phyloP scores from a whole-genome alignment of 2,888 invertebrate genomes.

The Argynnis bischoffii region DNA sequence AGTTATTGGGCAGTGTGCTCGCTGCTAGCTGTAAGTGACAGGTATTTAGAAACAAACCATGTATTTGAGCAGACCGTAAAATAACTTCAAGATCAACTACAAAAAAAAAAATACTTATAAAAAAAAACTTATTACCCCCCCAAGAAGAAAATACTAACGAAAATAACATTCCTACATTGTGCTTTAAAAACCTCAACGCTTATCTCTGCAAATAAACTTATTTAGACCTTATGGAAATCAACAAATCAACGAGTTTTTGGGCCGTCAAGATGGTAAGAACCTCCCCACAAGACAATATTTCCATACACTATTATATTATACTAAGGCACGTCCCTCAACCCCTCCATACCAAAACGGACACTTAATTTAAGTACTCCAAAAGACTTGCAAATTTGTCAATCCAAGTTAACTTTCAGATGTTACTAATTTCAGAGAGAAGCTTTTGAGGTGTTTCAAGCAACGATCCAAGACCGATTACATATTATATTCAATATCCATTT shows the following conservation, averaged over 20 bases:
- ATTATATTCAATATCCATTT: constrained; percentile 12
- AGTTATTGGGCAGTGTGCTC: not conserved
- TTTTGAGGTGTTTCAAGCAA: not conserved
- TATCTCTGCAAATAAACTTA: not conserved
- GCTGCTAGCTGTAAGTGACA: not conserved
- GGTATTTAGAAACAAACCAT: not conserved
- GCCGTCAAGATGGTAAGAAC: constrained; percentile 20
- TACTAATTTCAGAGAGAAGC: not conserved
- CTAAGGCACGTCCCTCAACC: constrained; percentile 29
- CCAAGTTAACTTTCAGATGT: not conserved
- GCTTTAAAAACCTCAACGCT: not conserved
- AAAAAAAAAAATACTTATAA: not conserved
- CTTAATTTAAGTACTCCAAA: constrained; percentile 17
- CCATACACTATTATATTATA: constrained; percentile 23
- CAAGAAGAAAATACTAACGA: constrained; percentile 6
- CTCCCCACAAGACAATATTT: constrained; percentile 6
- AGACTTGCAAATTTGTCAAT: constrained; percentile 15
- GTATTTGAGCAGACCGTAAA: not conserved
- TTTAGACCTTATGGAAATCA: not conserved
- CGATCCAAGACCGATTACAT: not conserved
- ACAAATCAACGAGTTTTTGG: constrained; percentile 22
- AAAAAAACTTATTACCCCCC: not conserved
- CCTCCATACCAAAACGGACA: not conserved
- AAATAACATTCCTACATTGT: constrained; percentile 6
- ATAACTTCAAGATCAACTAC: not conserved